These are phyloP conservation scores for Trinectes maculatus DNA, from an alignment of 2,113 vertebrate genomes.

Conservation along the genomic window DNA sequence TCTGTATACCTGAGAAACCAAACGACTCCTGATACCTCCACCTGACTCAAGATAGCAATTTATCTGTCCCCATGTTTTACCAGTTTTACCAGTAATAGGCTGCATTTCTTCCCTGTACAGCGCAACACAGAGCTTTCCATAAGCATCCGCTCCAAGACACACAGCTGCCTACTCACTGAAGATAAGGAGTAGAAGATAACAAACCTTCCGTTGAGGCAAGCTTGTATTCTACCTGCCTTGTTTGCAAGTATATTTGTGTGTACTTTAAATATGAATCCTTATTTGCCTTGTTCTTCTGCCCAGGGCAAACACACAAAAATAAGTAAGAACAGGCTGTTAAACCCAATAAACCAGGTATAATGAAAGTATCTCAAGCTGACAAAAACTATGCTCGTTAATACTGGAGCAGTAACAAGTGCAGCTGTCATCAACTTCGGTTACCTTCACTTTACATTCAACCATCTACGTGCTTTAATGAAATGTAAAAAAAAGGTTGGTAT, in stretches of 20 bases:
- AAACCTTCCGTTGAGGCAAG: background rate
- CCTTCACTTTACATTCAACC: too few relatives aligned
- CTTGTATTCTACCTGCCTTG: background rate
- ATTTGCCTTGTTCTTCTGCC: background rate
- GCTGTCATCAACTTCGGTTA: too few relatives aligned
- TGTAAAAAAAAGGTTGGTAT: too few relatives aligned
- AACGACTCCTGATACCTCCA: slow-evolving; percentile 34
- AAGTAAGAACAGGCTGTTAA: too few relatives aligned
- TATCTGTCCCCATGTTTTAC: slow-evolving; percentile 21
- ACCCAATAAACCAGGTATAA: too few relatives aligned
- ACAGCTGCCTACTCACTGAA: background rate
- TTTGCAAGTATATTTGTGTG: background rate
- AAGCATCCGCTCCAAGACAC: background rate
- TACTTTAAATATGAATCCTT: background rate
- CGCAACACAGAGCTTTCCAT: background rate
- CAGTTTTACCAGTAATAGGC: too few relatives aligned
- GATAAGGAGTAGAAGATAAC: background rate
- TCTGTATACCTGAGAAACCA: slow-evolving; percentile 73
- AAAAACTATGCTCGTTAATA: too few relatives aligned
- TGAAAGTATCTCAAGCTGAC: too few relatives aligned
- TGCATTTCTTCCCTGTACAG: too few relatives aligned
- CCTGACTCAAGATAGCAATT: slow-evolving; percentile 16
- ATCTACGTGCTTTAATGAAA: too few relatives aligned
- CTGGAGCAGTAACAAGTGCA: too few relatives aligned
- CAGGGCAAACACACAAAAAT: background rate